Base-by-base conservation (phyloP, 2,113 vertebrate genomes). In the Dipodomys ordii region DNA sequence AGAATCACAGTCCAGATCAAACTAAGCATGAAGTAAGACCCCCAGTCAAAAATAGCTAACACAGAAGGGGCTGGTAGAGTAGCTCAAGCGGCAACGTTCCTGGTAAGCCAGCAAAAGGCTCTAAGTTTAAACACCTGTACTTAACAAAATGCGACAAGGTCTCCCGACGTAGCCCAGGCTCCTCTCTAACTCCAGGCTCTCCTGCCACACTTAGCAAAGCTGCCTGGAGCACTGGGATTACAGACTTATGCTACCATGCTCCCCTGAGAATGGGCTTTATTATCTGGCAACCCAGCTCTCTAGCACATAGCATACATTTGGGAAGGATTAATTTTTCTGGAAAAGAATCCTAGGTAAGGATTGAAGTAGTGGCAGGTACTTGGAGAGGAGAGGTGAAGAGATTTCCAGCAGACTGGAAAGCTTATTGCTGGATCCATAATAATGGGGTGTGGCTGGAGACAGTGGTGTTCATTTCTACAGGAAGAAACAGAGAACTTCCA, bases 321-420 rank as follows among this genome's bases (percentile, higher is more conserved):
- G 35, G n/a, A 91, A 67, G 3, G 65, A 13, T 19, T 68, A 6
- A 53, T 64, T n/a, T 90, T 76, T 46, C 13, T 88, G 68, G 84
- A 65, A 62, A 94, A 85, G 53, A 69, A 16, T 46, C 20, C 78
- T 88, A 62, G 35, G 49, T 67, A 12, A 49, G 67, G 74, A 71
- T 28, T 93, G 65, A 67, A 94, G 49, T 72, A 35, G 69, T 83
- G 23, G 68, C 69, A 96, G 46, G 16, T 46, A 76, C 32, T 87
- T 88, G 30, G 46, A 74, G 32, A 69, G 32, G 39, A 82, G 82
- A 49, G 62, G 39, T 19, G 22, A 85, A 78, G 16, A 15, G 83
- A 44, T 49, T 82, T 83, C 30, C 94, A 76, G 23, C n/a, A 25
- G 27, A 28, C 8, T 79, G 46, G 46, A 60, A 71, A 87, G 39